A percentile compares a stretch with the other conserved stretches of the same genome.
These are phyloP conservation scores for Erebia palarica DNA, from an alignment of 2,888 invertebrate genomes.

Conservation along the genomic window DNA sequence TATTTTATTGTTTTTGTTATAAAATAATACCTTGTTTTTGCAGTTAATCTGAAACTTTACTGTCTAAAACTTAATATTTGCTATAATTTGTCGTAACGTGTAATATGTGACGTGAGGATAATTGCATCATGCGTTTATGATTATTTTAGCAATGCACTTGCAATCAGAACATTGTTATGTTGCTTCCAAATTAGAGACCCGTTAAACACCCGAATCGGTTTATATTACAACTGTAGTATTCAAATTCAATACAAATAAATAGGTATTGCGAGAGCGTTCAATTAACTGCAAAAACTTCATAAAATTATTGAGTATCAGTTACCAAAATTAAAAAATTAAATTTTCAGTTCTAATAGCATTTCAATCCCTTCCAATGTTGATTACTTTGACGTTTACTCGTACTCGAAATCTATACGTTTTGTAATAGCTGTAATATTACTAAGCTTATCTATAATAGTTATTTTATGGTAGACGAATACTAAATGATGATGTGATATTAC, in stretches of 20 bases:
- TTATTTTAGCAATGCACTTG: neutral
- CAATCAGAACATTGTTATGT: neutral
- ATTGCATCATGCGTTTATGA: neutral
- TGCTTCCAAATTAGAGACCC: no score
- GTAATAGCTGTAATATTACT: neutral
- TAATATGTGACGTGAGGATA: no score
- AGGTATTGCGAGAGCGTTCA: no score
- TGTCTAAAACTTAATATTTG: no score
- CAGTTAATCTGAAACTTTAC: no score
- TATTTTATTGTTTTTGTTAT: neutral
- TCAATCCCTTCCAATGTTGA: no score
- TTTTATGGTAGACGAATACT: neutral
- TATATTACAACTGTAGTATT: neutral
- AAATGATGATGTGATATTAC: slow-evolving; percentile 1
- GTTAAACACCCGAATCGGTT: neutral
- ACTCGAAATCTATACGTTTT: neutral
- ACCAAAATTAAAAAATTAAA: no score
- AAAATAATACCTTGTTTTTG: neutral
- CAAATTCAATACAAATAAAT: no score
- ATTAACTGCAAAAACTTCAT: no score
- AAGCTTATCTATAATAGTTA: neutral
- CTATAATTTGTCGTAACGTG: no score
- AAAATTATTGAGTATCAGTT: no score
- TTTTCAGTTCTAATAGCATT: neutral
- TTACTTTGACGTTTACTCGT: no score